Base-by-base conservation (phyloP, 2,113 vertebrate genomes). In the Reinhardtius hippoglossoides region DNA sequence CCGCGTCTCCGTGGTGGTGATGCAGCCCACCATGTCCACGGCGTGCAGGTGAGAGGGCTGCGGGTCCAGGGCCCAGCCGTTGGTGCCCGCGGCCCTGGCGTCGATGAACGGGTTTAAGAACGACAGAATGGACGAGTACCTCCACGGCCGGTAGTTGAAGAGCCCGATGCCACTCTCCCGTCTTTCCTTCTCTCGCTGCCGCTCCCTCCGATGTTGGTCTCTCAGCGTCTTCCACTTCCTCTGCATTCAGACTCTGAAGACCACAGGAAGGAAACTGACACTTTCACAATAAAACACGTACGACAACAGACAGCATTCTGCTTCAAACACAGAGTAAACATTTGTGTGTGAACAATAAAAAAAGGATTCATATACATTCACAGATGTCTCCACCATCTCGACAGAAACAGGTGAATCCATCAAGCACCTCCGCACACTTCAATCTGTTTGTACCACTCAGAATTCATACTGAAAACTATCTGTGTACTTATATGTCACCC, bases 181-280 rank as follows among this genome's bases (percentile, higher is more conserved):
- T 0, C 87, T 2, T n/a, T 88, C 86, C 12, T 77, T 85, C 79
- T 88, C 86, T 5, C 86, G 79, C 46, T 88, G 87, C 35, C 86
- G 10, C 21, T 88, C 86, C 46, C 86, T 35, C 3, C 86, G 42
- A 66, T 88, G 86, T 0, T 88, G 86, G 70, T 88, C 86, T 35
- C 86, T 50, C 31, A 88, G 67, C 0, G 81, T 88, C 74, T 88
- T 86, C 81, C 83, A 83, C 81, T 88, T 86, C 83, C 80, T 73
- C 81, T 37, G 81, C 87, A 86, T 5, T 88, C 87, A 0, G 60
- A 62, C 63, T 88, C 86, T 88, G 6, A 23, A 0, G 62, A 42
- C 9, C 15, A 61, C 27, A 20, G 46, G 46, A 48, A 18, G 50
- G 20, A 4, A 18, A 20, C 48, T 6, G 18, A 52, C 20, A n/a